Percentiles rank a stretch among this genome's conserved stretches.
Conservation (phyloP, 2,797 vertebrate species). For the Melanogrammus aeglefinus region DNA sequence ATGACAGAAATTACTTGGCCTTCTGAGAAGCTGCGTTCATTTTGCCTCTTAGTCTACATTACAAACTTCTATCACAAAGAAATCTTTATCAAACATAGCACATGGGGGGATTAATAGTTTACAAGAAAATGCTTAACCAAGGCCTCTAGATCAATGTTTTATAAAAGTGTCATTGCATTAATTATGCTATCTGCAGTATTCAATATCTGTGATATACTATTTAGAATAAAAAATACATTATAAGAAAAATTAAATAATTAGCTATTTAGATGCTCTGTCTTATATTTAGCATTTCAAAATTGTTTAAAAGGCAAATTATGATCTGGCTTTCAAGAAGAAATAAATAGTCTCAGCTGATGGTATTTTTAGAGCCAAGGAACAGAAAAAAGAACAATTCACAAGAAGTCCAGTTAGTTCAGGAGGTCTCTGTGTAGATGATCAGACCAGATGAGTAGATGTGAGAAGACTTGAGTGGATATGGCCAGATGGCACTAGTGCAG, state of each 20-base stretch:
- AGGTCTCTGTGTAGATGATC: neutral
- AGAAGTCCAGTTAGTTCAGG: neutral
- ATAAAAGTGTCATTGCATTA: neutral
- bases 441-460: neutral
- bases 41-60: neutral
- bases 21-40: neutral
- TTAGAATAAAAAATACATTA: neutral
- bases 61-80: neutral
- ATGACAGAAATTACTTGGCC: neutral
- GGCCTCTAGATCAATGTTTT: neutral
- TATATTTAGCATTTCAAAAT: neutral
- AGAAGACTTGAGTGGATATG: neutral
- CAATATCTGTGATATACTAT: neutral
- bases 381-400: neutral
- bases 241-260: no score
- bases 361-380: neutral
- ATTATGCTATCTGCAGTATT: neutral
- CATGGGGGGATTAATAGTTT: neutral
- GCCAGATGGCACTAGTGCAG: neutral
- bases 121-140: neutral
- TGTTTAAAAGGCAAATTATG: neutral
- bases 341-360: neutral
- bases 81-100: neutral
- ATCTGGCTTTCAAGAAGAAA: neutral
- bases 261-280: neutral